Percentiles rank a stretch among this genome's conserved stretches.
Evolutionary conservation across 2,113 vertebrate species (phyloP).

Genomic region (Gallinago jamesoni): DNA sequence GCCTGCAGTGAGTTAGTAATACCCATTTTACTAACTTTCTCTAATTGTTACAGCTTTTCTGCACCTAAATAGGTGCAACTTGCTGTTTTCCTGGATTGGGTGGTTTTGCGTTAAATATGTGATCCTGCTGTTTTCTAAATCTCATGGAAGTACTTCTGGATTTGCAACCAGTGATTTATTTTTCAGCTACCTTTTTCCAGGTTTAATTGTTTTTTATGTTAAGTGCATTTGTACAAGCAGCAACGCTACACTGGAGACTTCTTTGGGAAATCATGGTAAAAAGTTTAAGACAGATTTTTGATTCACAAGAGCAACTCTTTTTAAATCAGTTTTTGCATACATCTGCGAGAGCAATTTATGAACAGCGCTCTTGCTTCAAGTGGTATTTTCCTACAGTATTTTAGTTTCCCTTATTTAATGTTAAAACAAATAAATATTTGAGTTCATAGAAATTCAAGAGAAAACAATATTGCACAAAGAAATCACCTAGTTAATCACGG

Average conservation of each 20-base stretch:
- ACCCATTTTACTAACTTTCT: background rate
- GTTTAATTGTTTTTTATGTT: background rate
- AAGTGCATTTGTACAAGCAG: background rate
- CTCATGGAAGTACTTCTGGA: background rate
- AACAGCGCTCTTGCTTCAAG: background rate
- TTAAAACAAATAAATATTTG: conserved; percentile 52
- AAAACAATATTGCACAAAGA: conserved; percentile 11
- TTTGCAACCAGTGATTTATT: background rate
- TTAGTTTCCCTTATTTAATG: conserved; percentile 24
- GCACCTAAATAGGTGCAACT: background rate
- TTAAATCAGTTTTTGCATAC: background rate
- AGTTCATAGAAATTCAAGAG: background rate
- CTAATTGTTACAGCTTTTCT: background rate
- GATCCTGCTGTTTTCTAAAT: background rate
- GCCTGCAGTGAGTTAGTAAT: background rate
- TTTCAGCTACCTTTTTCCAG: background rate
- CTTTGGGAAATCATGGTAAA: background rate
- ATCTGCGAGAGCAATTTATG: conserved; percentile 1
- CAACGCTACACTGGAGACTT: background rate
- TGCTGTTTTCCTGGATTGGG: background rate
- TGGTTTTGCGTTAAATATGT: background rate
- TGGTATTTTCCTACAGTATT: conserved; percentile 24
- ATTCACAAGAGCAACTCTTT: background rate
- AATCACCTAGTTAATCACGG: background rate
- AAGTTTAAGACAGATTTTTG: background rate